phyloP scores from a whole-genome alignment of 1,140 invertebrate genomes.

The Archivesica marissinica region DNA sequence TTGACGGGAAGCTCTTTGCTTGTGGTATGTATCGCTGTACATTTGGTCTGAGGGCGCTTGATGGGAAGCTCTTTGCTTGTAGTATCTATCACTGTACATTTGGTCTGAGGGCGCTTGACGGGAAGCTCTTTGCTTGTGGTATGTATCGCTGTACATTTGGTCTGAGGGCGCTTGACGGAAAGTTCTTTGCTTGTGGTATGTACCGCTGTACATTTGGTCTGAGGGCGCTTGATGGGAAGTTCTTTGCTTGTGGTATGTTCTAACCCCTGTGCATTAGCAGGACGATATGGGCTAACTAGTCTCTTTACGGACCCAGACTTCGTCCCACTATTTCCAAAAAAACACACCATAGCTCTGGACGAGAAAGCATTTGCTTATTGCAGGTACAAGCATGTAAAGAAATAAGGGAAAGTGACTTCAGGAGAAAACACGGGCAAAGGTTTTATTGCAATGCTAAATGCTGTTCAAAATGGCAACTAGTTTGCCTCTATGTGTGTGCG shows the following conservation, averaged over 20 bases:
- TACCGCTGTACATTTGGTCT: slow-evolving; percentile 90
- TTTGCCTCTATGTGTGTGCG: too few relatives aligned
- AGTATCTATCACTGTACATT: slow-evolving; percentile 90
- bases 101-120: slow-evolving; percentile 89
- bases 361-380: too few relatives aligned
- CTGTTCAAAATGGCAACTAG: too few relatives aligned
- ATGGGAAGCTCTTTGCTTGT: slow-evolving; percentile 89
- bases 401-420: too few relatives aligned
- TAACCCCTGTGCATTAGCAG: too few relatives aligned
- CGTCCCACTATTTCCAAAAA: too few relatives aligned
- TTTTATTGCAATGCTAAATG: too few relatives aligned
- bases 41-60: slow-evolving; percentile 89
- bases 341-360: too few relatives aligned
- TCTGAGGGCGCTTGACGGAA: slow-evolving; percentile 88
- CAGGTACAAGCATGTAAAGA: too few relatives aligned
- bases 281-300: too few relatives aligned
- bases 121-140: slow-evolving; percentile 90
- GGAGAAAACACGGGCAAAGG: too few relatives aligned
- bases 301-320: too few relatives aligned
- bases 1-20: slow-evolving; percentile 89
- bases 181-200: slow-evolving; percentile 90
- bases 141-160: slow-evolving; percentile 90
- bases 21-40: slow-evolving; percentile 90
- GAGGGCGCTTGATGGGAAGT: slow-evolving; percentile 88
- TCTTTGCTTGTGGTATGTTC: slow-evolving; percentile 91